These are phyloP conservation scores for Forbesichthys papilliferus DNA, from an alignment of 2,113 vertebrate species.

Conservation along the genomic window DNA sequence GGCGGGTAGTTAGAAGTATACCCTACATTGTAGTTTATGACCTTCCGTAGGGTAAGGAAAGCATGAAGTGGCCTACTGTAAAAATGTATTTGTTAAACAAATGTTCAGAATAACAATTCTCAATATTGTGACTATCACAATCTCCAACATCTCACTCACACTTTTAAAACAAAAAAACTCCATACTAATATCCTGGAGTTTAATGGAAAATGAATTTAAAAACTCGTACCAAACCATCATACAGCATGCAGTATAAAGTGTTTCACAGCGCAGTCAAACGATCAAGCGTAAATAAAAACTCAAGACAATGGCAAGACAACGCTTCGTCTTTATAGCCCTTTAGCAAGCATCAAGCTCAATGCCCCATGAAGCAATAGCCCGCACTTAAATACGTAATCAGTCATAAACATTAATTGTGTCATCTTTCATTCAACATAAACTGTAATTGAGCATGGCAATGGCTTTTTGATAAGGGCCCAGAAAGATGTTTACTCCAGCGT, in stretches of 20 bases:
- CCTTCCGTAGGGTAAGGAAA: no score
- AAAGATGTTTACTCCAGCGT: not conserved
- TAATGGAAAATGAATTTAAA: not conserved
- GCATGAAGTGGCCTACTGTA: no score
- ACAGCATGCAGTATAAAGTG: constrained; percentile 8
- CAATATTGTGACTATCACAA: no score
- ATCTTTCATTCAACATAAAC: constrained; percentile 67
- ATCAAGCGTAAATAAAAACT: constrained; percentile 46
- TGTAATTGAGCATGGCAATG: constrained; percentile 64
- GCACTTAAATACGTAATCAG: constrained; percentile 56
- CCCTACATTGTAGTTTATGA: no score
- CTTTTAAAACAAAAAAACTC: no score
- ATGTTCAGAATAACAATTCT: no score
- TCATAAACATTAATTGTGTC: constrained; percentile 71
- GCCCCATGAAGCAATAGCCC: constrained; percentile 64
- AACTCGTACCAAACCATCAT: no score
- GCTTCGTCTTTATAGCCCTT: constrained; percentile 51
- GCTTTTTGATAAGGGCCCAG: constrained; percentile 43
- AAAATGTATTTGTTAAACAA: no score
- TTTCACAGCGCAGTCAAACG: constrained; percentile 34
- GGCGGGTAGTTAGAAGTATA: no score
- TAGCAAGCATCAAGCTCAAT: constrained; percentile 59
- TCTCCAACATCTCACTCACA: no score
- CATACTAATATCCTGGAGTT: no score
- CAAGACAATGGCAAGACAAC: constrained; percentile 41